Evolutionary conservation across 2,797 vertebrate genomes (phyloP).

Genomic region (Coregonus sp.): DNA sequence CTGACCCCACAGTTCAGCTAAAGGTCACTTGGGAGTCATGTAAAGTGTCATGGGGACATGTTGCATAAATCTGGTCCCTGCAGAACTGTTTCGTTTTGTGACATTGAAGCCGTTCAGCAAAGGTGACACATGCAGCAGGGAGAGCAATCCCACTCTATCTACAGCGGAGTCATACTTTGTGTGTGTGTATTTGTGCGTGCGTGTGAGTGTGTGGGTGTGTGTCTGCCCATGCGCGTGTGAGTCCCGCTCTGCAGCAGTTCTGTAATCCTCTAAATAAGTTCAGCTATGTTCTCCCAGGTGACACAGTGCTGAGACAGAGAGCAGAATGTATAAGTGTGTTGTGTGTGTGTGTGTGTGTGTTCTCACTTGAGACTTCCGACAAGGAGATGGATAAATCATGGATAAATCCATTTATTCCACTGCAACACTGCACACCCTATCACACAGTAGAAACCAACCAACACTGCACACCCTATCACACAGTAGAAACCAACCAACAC

Average conservation of each 20-base stretch:
- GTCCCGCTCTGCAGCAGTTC: neutral
- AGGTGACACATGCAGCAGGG: neutral
- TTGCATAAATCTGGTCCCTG: neutral
- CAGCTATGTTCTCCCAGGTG: neutral
- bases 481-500: too few relatives aligned
- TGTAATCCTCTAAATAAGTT: slow-evolving; percentile 3
- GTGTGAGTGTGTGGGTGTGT: neutral
- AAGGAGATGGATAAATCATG: too few relatives aligned
- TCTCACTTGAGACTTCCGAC: too few relatives aligned
- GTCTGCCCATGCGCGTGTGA: neutral
- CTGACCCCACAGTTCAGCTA: neutral
- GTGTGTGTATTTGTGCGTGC: neutral
- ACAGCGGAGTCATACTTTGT: neutral
- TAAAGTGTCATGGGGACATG: neutral
- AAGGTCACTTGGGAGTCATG: neutral
- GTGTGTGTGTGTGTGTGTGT: too few relatives aligned
- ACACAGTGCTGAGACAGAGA: neutral
- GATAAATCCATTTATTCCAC: too few relatives aligned
- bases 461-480: too few relatives aligned
- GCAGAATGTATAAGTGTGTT: neutral
- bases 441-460: too few relatives aligned
- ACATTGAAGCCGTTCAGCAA: neutral
- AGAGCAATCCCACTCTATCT: neutral
- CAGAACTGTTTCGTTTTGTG: neutral
- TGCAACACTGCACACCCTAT: too few relatives aligned